Evolutionary conservation across 2,888 invertebrate species (phyloP), one percentile per base, ranked within the genome.

Genomic region (Chrysodeixis includens): DNA sequence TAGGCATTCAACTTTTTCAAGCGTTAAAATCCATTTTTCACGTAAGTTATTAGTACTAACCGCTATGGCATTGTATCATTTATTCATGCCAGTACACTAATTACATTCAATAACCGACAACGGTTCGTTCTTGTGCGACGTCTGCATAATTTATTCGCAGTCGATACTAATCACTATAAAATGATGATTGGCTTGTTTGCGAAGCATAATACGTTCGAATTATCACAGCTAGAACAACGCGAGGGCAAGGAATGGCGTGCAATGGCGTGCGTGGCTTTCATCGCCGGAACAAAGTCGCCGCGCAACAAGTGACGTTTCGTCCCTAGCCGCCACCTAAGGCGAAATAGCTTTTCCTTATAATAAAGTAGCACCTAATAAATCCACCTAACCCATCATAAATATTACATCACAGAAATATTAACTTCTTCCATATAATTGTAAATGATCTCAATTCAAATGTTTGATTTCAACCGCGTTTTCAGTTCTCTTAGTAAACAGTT

Each of bases 221-320:
- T 80, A 83, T 92, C 90, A 88, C 85, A 84, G 85, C 84, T 86
- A 87, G 86, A 88, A 90, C 87, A 90, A 89, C 87, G 87, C 83
- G 84, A 85, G 85, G 81, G 83, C 80, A 85, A 81, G 83, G 82
- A 84, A 85, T 90, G 85, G 90, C 92, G 90, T 92, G 93, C 89
- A 86, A 83, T 87, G 81, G 87, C 91, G 90, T 93, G 93, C 92
- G 93, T 92, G 92, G 90, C 92, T 92, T 93, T 93, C 91, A 90
- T 85, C 89, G 88, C 88, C 88, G 88, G 87, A 90, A 93, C 92
- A 90, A 92, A 91, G 90, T 90, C 90, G 77, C 81, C 86, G 90
- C 85, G 94, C 94, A 94, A 94, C 94, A 94, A 94, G 94, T 94
- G 91, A 92, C 86, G 90, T 88, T 87, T 82, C 84, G 81, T 76